Percentiles rank a stretch among this genome's conserved stretches.
These are phyloP conservation scores for Lissonota sp. DNA, from an alignment of 2,888 invertebrate genomes.

Conservation along the genomic window DNA sequence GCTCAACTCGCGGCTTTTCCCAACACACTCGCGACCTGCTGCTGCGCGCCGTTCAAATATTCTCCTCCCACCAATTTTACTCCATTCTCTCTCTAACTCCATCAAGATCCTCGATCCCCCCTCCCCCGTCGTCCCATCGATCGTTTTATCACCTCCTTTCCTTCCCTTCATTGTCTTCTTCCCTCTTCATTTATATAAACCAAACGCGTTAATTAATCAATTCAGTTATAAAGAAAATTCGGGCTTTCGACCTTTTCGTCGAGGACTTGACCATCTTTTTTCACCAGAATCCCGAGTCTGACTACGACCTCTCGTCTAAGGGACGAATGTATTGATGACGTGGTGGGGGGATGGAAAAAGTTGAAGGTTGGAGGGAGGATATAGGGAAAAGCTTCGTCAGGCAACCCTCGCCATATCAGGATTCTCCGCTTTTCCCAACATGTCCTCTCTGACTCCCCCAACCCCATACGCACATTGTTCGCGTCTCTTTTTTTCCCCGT, in stretches of 20 bases:
- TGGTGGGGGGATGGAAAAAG: no score
- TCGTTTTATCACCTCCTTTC: not conserved
- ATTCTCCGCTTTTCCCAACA: not conserved
- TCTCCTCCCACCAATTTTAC: constrained; percentile 44
- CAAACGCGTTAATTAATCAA: constrained; percentile 1
- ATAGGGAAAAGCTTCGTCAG: constrained; percentile 35
- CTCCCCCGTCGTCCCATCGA: not conserved
- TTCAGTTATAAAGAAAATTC: not conserved
- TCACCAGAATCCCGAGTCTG: constrained; percentile 13
- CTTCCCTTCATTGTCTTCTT: not conserved
- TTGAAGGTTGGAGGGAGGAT: constrained; percentile 16
- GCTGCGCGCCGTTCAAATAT: constrained; percentile 25
- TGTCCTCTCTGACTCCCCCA: not conserved
- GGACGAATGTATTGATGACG: no score
- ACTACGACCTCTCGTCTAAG: constrained; percentile 5
- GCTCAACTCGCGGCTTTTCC: constrained; percentile 55
- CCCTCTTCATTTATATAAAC: not conserved
- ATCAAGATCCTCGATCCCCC: not conserved
- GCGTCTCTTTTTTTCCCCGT: constrained; percentile 17
- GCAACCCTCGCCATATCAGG: constrained; percentile 47
- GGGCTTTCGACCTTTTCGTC: not conserved
- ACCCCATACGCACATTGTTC: constrained; percentile 3
- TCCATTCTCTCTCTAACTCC: constrained; percentile 26
- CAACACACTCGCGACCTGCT: constrained; percentile 54
- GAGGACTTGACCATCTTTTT: constrained; percentile 3